A percentile compares a stretch with the other conserved stretches of the same genome.
Conservation (phyloP, 2,113 vertebrate genomes). For the Microcebus lehilahytsara region DNA sequence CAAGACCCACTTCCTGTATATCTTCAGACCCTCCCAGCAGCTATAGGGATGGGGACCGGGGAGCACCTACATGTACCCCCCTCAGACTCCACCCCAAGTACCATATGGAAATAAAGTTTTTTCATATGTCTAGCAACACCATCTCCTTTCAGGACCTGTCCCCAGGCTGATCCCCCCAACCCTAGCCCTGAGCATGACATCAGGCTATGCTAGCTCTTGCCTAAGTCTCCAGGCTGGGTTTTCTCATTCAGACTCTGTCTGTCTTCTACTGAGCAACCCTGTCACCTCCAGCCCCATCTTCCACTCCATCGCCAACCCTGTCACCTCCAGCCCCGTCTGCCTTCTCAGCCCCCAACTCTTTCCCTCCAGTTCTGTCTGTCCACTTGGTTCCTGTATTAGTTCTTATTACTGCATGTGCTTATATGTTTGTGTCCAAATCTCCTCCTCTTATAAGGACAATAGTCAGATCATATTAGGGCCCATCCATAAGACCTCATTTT, state of each 20-base stretch:
- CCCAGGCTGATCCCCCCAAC: not conserved
- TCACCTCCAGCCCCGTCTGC: not conserved
- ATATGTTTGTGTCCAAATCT: not conserved
- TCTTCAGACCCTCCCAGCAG: slow-evolving; percentile 63
- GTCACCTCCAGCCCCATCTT: not conserved
- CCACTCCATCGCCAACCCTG: not conserved
- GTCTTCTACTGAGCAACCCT: not conserved
- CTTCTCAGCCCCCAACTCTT: too few relatives aligned
- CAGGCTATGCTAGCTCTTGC: not conserved
- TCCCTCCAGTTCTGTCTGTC: not conserved
- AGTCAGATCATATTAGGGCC: not conserved
- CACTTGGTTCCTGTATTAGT: not conserved
- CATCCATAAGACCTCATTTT: not conserved
- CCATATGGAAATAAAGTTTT: slow-evolving; percentile 62
- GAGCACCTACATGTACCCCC: not conserved
- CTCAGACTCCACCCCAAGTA: not conserved
- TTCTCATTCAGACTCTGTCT: not conserved
- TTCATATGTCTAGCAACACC: not conserved
- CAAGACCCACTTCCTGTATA: slow-evolving; percentile 70
- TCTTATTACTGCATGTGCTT: not conserved
- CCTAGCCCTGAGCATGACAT: not conserved
- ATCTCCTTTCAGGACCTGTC: not conserved
- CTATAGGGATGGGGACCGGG: not conserved
- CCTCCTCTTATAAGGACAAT: not conserved
- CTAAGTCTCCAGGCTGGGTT: not conserved